Percentiles rank a stretch among this genome's conserved stretches.
Conservation (phyloP, 2,797 vertebrate species). For the Chromis chromis region DNA sequence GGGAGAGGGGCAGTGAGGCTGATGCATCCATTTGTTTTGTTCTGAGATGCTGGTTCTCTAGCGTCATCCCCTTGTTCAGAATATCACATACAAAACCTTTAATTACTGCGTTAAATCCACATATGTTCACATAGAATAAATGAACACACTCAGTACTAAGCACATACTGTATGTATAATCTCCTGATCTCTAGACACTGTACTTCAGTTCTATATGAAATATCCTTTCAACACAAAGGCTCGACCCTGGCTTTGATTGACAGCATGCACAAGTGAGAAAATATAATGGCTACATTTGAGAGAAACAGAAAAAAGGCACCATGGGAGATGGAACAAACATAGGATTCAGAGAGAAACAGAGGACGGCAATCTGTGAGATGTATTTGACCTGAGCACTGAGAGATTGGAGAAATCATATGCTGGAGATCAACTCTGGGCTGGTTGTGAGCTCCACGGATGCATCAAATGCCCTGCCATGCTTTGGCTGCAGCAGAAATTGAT, state of each 20-base stretch:
- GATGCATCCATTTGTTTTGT: no score
- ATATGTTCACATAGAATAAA: conserved; percentile 7
- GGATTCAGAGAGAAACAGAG: conserved; percentile 45
- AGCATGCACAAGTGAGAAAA: conserved; percentile 43
- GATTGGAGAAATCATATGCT: conserved; percentile 61
- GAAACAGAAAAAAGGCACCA: conserved; percentile 43
- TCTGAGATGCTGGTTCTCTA: no score
- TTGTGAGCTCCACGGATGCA: conserved; percentile 46
- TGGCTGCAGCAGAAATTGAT: conserved; percentile 35
- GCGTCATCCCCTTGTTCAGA: no score
- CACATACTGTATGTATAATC: not conserved
- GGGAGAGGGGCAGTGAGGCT: no score
- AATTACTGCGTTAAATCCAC: no score
- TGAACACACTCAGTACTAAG: conserved; percentile 4
- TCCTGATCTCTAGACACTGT: not conserved
- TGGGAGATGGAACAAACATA: conserved; percentile 61
- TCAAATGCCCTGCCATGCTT: conserved; percentile 31
- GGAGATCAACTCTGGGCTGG: conserved; percentile 38
- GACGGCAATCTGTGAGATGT: conserved; percentile 42
- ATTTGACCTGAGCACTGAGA: conserved; percentile 59
- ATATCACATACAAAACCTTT: no score
- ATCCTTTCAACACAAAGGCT: conserved; percentile 21
- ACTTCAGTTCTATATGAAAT: conserved; percentile 18
- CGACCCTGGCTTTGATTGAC: conserved; percentile 40
- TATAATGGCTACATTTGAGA: conserved; percentile 56